Conservation (phyloP, 2,797 vertebrate genomes). For the Miichthys miiuy region DNA sequence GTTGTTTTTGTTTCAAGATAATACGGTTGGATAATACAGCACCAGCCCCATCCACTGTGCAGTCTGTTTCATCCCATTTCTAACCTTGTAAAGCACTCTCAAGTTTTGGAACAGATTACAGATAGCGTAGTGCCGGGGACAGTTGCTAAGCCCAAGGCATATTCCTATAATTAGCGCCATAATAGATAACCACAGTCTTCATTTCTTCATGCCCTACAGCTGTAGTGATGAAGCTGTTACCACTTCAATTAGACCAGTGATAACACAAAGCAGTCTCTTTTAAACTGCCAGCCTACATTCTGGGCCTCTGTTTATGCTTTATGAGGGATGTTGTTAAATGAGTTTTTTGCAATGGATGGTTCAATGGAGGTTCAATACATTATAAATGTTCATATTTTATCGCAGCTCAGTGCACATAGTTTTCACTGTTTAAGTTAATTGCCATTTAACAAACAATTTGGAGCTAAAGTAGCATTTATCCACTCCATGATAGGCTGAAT, state of each 20-base stretch:
- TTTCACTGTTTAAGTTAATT: conserved; percentile 22
- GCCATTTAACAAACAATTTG: conserved; percentile 27
- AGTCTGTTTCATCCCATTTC: conserved; percentile 35
- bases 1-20: conserved; percentile 60
- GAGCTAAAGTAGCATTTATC: conserved; percentile 26
- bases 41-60: conserved; percentile 43
- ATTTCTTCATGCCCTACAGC: conserved; percentile 63
- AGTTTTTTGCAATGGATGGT: neutral
- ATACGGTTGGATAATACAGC: conserved; percentile 44
- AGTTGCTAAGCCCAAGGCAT: conserved; percentile 75
- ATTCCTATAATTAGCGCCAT: conserved; percentile 77
- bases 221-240: conserved; percentile 68
- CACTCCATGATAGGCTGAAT: neutral
- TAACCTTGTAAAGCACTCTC: conserved; percentile 60
- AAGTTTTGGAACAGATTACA: conserved; percentile 66
- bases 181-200: conserved; percentile 73
- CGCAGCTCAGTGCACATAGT: neutral
- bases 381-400: conserved; percentile 23
- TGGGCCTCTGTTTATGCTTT: conserved; percentile 33
- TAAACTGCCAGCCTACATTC: conserved; percentile 29
- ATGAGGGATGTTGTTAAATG: conserved; percentile 11
- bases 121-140: conserved; percentile 63
- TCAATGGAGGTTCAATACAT: conserved; percentile 11
- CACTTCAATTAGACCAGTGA: conserved; percentile 65
- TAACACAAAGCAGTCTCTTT: conserved; percentile 61